These are phyloP conservation scores for Emys orbicularis DNA, from an alignment of 2,797 vertebrate genomes.

Conservation along the genomic window DNA sequence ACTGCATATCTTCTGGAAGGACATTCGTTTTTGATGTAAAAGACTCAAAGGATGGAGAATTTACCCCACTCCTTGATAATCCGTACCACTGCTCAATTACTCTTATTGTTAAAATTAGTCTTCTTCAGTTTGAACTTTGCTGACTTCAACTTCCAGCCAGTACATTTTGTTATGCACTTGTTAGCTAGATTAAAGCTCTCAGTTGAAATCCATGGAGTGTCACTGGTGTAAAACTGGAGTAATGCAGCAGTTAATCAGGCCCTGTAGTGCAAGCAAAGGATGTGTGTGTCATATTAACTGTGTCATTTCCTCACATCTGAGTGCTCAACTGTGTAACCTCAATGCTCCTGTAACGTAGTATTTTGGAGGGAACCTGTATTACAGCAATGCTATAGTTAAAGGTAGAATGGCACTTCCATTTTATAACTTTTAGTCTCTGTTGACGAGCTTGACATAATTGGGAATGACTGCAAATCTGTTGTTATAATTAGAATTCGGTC, in stretches of 20 bases:
- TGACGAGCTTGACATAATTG: constrained; percentile 63
- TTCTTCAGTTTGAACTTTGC: background rate
- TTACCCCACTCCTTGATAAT: background rate
- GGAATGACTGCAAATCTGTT: constrained; percentile 71
- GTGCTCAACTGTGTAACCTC: background rate
- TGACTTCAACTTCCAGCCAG: background rate
- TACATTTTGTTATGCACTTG: constrained; percentile 17
- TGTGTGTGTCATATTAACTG: background rate
- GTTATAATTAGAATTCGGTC: constrained; percentile 77
- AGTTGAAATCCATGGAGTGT: background rate
- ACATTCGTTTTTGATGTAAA: background rate
- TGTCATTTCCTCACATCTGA: constrained; percentile 36
- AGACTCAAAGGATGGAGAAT: background rate
- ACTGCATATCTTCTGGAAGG: background rate
- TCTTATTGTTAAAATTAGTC: background rate
- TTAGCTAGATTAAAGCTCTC: background rate
- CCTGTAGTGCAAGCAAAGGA: background rate
- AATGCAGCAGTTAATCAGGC: constrained; percentile 14
- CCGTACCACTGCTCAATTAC: background rate
- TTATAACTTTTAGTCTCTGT: constrained; percentile 52
- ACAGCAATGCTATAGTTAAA: constrained; percentile 3
- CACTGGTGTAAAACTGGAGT: background rate
- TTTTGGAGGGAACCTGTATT: constrained; percentile 1
- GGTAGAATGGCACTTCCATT: constrained; percentile 6
- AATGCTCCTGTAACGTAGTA: constrained; percentile 7